These are phyloP conservation scores for Lasioglossum villosulum DNA, from an alignment of 2,888 invertebrate species.

Conservation along the genomic window DNA sequence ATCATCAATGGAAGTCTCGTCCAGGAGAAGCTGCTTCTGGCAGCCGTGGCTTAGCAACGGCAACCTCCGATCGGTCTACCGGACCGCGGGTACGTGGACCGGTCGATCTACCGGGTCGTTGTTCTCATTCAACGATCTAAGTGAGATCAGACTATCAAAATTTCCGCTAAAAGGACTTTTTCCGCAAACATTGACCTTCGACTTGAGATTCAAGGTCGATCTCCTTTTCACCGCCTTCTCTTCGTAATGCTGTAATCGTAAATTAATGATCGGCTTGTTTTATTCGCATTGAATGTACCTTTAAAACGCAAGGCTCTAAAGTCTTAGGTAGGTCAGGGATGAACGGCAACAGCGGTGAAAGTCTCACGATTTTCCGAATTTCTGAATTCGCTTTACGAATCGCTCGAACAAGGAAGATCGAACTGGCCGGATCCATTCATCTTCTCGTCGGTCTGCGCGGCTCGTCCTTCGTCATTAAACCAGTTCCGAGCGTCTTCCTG, in stretches of 20 bases:
- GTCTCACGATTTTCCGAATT: background rate
- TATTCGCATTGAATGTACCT: background rate
- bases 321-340: background rate
- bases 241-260: background rate
- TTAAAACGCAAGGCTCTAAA: background rate
- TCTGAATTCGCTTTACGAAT: background rate
- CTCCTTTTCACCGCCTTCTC: background rate
- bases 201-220: background rate
- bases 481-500: slow-evolving; percentile 80
- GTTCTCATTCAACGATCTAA: background rate
- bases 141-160: background rate
- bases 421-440: slow-evolving; percentile 78
- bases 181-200: background rate
- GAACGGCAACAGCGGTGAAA: background rate
- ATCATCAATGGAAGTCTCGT: slow-evolving; percentile 75
- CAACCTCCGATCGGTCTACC: slow-evolving; percentile 66
- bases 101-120: background rate
- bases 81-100: slow-evolving; percentile 73
- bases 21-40: slow-evolving; percentile 78
- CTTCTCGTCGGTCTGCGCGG: slow-evolving; percentile 69
- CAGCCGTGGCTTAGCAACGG: slow-evolving; percentile 81
- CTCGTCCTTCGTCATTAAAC: slow-evolving; percentile 76
- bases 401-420: slow-evolving; percentile 61
- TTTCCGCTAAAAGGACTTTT: background rate
- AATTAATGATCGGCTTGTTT: background rate